Evolutionary conservation across 1,140 invertebrate genomes (phyloP).

Genomic region (Mizuhopecten yessoensis): DNA sequence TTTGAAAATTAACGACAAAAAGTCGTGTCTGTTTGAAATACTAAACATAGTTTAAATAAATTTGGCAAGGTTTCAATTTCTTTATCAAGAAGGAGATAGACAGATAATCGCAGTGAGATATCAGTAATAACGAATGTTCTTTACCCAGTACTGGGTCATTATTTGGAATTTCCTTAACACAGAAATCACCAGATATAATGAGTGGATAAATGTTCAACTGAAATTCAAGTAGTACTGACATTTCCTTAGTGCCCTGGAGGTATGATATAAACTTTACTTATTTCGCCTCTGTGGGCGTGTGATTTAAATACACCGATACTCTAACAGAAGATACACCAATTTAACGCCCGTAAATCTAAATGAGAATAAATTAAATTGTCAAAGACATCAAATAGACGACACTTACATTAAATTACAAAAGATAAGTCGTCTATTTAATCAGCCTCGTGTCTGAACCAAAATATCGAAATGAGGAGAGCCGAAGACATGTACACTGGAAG

Average conservation of each 20-base stretch:
- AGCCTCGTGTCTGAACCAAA: no score
- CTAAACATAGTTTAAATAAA: background rate
- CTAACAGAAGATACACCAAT: background rate
- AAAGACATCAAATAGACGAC: background rate
- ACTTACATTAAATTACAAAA: no score
- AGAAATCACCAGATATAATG: background rate
- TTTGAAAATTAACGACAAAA: background rate
- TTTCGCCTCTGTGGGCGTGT: background rate
- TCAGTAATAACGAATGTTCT: background rate
- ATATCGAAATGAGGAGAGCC: no score
- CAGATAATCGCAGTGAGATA: conserved; percentile 4
- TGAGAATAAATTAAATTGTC: background rate
- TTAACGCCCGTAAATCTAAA: background rate
- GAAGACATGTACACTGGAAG: no score
- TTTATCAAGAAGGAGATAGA: background rate
- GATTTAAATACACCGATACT: background rate
- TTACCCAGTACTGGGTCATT: background rate
- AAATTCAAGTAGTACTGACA: background rate
- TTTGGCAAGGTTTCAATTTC: conserved; percentile 38
- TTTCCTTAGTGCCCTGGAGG: background rate
- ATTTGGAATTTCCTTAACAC: background rate
- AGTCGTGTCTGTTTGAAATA: background rate
- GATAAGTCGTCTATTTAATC: no score
- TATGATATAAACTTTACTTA: background rate
- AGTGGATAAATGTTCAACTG: background rate